Conservation (phyloP, 2,888 invertebrate species). For the Psylliodes chrysocephalus region DNA sequence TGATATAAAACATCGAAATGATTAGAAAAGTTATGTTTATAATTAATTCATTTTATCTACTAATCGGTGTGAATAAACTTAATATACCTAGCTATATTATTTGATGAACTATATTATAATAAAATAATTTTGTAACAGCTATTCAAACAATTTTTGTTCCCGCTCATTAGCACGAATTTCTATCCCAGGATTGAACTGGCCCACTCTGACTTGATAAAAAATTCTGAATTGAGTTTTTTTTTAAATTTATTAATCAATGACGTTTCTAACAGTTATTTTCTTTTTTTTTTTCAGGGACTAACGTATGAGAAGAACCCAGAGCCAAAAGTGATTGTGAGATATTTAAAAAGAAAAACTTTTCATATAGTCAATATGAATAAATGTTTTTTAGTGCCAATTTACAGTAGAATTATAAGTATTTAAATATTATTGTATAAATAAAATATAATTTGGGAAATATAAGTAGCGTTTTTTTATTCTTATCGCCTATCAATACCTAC, state of each 20-base stretch:
- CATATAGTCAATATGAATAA: slow-evolving; percentile 40
- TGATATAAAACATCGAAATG: too few relatives aligned
- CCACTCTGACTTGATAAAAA: background rate
- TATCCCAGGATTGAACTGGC: background rate
- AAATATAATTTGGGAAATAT: slow-evolving; percentile 24
- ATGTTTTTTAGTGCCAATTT: slow-evolving; percentile 46
- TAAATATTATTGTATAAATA: slow-evolving; percentile 27
- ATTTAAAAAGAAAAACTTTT: slow-evolving; percentile 29
- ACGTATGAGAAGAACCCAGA: background rate
- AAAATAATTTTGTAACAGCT: too few relatives aligned
- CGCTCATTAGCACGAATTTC: too few relatives aligned
- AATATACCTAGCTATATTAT: too few relatives aligned
- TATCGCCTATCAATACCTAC: too few relatives aligned
- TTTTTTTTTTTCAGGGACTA: slow-evolving; percentile 35
- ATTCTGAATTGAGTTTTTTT: too few relatives aligned
- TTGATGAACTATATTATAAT: too few relatives aligned
- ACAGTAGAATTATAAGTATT: slow-evolving; percentile 35
- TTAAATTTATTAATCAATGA: too few relatives aligned
- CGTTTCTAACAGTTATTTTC: slow-evolving; percentile 1
- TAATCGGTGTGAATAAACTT: too few relatives aligned
- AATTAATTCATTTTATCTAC: too few relatives aligned
- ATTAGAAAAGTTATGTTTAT: too few relatives aligned
- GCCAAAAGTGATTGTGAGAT: slow-evolving; percentile 20
- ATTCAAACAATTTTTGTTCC: too few relatives aligned
- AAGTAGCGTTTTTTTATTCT: background rate